These are phyloP conservation scores for Apantesis nais DNA, from an alignment of 2,888 invertebrate species.

Conservation along the genomic window DNA sequence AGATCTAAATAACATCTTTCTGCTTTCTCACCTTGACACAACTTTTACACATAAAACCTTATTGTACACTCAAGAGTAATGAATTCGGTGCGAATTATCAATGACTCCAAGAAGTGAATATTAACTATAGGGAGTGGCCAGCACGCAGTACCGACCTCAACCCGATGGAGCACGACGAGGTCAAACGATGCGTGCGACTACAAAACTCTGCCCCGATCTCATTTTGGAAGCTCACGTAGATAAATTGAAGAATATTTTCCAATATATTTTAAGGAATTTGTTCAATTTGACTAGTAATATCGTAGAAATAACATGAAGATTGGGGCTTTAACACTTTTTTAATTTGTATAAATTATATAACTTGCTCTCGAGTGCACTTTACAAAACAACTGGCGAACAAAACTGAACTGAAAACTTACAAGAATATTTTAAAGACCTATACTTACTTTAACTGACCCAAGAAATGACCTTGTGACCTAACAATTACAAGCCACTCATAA, in stretches of 20 bases:
- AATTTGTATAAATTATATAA: no score
- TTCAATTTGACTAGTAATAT: no score
- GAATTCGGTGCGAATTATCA: not conserved
- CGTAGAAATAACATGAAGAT: not conserved
- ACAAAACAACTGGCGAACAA: not conserved
- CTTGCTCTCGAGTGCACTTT: not conserved
- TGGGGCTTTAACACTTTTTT: no score
- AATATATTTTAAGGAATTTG: no score
- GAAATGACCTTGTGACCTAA: not conserved
- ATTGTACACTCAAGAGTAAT: not conserved
- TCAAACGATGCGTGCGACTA: not conserved
- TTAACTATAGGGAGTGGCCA: not conserved
- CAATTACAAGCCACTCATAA: not conserved
- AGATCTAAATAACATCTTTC: not conserved
- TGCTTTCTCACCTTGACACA: not conserved
- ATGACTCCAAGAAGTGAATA: not conserved
- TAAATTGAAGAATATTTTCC: not conserved
- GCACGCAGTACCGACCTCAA: not conserved
- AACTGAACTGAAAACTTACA: not conserved
- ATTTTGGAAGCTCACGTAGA: not conserved
- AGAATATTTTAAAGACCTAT: not conserved
- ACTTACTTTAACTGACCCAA: not conserved
- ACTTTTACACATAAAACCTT: not conserved
- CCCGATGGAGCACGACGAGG: not conserved
- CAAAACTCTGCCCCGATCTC: not conserved